Evolutionary conservation across 2,888 invertebrate genomes (phyloP), one percentile per base, ranked within the genome.

Genomic region (Xylophagus ater): DNA sequence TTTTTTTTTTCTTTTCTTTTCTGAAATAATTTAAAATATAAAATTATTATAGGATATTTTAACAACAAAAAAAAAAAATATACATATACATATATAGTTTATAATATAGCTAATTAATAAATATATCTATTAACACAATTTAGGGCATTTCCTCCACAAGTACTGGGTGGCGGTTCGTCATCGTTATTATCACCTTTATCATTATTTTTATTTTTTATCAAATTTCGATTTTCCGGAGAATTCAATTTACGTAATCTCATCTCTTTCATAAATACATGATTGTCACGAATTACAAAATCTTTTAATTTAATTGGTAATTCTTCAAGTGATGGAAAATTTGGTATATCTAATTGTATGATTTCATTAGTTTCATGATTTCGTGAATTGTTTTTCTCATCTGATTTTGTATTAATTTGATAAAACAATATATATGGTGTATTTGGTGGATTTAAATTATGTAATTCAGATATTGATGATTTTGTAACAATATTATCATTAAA

Each of bases 361-460:
- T 58, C 54, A 38, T 52, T 53, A 13, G 53, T 50, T 7, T 49
- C 51, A 46, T 1, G 53, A 45, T 21, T n/a, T n/a, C n/a, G n/a
- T n/a, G 36, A 4, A 30, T 20, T 34, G 10, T 34, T 24, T 10
- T 24, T 15, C 7, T 57, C 56, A 15, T 51, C 54, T 10, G 55
- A 57, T 3, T 53, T 52, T 3, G 59, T 58, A 18, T 57, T 57
- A 60, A 71, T 59, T 49, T 73, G 71, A 34, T 89, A 89, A 55
- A 89, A 82, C 28, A 89, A 65, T 43, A 89, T 80, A 55, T 89
- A 89, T 0, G 88, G 85, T 0, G 88, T 87, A 56, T 83, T 80
- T 10, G 80, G 78, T 3, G 78, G 75, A 46, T 72, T 71, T 6
- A 81, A 67, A 17, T 65, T 65, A 49, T 75, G 74, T 31, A 84